phyloP scores from a whole-genome alignment of 1,140 invertebrate species.

The Cepaea nemoralis region DNA sequence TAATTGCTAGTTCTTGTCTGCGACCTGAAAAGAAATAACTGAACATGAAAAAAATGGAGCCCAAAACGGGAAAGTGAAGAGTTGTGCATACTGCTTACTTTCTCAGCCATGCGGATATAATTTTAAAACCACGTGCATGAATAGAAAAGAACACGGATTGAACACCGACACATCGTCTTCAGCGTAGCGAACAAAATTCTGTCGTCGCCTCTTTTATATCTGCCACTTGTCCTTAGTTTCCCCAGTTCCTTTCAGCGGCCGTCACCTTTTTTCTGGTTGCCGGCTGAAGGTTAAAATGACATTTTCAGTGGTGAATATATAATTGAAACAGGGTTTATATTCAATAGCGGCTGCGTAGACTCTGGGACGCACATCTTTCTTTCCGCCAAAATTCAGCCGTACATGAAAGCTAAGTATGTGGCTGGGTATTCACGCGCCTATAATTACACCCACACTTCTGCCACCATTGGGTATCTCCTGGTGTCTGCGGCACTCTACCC shows the following conservation, averaged over 20 bases:
- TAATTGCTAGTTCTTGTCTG: not conserved
- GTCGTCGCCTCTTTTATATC: not conserved
- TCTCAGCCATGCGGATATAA: not conserved
- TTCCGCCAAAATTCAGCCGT: not conserved
- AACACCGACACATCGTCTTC: not conserved
- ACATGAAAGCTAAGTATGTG: not conserved
- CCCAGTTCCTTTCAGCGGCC: not conserved
- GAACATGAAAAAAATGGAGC: not conserved
- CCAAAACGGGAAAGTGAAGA: not conserved
- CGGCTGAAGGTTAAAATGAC: not conserved
- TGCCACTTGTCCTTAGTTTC: not conserved
- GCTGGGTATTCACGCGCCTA: not conserved
- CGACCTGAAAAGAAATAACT: not conserved
- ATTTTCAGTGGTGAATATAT: conserved; percentile 2
- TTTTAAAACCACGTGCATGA: not conserved
- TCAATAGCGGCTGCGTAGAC: not conserved
- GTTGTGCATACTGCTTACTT: not conserved
- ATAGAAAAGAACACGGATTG: not conserved
- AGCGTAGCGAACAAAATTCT: conserved; percentile 4
- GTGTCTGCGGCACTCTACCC: not conserved
- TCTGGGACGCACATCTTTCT: not conserved
- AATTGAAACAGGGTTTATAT: not conserved
- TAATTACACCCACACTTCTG: conserved; percentile 1
- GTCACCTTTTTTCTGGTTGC: not conserved
- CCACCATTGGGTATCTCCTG: not conserved